Conservation (phyloP, 2,113 vertebrate genomes). For the Hemiscyllium ocellatum region DNA sequence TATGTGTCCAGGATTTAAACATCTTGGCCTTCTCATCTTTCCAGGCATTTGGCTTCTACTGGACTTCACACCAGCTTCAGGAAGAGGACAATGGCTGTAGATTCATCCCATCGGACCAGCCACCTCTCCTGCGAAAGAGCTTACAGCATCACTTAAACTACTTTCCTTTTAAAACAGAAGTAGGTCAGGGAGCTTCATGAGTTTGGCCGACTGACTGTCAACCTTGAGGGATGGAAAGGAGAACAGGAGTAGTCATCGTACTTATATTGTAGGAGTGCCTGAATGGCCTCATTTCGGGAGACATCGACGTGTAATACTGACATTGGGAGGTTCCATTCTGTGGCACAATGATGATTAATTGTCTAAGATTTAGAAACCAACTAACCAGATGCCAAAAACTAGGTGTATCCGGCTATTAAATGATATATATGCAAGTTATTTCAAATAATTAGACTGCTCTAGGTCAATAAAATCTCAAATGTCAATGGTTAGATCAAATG, state of each 20-base stretch:
- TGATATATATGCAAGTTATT: neutral
- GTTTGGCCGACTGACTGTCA: neutral
- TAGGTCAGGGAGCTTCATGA: neutral
- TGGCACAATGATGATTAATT: neutral
- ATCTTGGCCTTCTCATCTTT: neutral
- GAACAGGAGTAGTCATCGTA: neutral
- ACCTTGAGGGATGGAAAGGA: neutral
- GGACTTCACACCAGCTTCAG: no score
- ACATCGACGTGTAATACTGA: neutral
- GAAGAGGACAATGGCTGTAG: neutral
- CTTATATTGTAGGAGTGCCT: neutral
- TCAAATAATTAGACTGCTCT: conserved; percentile 3
- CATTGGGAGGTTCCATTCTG: neutral
- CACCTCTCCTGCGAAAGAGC: neutral
- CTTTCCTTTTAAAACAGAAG: neutral
- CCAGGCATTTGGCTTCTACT: neutral
- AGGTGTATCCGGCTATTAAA: neutral
- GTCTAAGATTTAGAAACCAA: neutral
- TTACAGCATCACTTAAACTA: neutral
- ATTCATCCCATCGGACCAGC: neutral
- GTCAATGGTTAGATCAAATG: neutral
- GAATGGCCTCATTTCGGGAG: neutral
- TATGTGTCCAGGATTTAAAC: neutral
- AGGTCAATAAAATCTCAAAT: conserved; percentile 24
- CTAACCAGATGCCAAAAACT: neutral